These are phyloP conservation scores for Platycercus adscitus DNA, from an alignment of 2,113 vertebrate genomes.

Conservation along the genomic window DNA sequence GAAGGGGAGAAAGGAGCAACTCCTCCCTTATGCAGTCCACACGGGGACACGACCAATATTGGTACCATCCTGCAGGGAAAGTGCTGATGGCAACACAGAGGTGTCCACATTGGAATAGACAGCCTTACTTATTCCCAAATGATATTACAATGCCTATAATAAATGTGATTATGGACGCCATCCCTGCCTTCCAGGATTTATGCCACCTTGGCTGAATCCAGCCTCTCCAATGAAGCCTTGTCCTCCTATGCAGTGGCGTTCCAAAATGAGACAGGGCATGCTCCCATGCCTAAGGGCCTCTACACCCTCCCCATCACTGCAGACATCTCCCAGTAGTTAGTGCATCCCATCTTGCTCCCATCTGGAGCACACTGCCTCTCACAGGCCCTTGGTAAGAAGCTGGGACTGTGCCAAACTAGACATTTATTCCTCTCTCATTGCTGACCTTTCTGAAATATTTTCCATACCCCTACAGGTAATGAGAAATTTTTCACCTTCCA, in stretches of 20 bases:
- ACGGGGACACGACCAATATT: rapidly evolving
- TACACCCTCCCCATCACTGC: background rate
- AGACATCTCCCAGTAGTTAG: background rate
- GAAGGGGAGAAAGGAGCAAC: background rate
- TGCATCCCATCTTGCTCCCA: background rate
- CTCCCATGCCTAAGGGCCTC: background rate
- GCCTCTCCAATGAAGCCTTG: background rate
- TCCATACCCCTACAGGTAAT: background rate
- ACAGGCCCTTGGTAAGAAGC: background rate
- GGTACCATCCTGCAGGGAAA: background rate
- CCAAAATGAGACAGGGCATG: background rate
- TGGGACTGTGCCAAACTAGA: background rate
- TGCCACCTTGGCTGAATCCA: background rate
- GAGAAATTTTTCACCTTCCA: background rate
- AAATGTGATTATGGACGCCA: background rate
- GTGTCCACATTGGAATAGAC: too few species aligned
- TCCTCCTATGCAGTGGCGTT: background rate
- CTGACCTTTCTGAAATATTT: background rate
- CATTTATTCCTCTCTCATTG: background rate
- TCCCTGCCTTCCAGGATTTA: background rate
- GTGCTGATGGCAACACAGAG: background rate
- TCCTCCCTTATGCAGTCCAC: background rate
- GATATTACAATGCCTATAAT: background rate
- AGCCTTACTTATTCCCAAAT: background rate
- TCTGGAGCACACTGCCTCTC: background rate